These are phyloP conservation scores for Barbus barbus DNA, from an alignment of 2,113 vertebrate species.

Conservation along the genomic window DNA sequence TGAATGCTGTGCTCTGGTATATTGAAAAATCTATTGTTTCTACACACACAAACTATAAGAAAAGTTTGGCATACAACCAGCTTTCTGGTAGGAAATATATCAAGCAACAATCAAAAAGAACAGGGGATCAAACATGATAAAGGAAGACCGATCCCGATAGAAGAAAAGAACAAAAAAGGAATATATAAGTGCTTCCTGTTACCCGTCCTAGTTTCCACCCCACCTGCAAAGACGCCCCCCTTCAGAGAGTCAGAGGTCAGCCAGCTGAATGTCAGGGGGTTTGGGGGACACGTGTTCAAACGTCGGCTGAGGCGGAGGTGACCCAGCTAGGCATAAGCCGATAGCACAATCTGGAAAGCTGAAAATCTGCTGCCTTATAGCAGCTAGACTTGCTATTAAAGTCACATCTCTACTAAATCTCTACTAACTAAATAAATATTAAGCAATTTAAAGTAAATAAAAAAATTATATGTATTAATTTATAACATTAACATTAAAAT, in stretches of 20 bases:
- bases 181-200: conserved; percentile 14
- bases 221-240: conserved; percentile 40
- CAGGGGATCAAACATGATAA: neutral
- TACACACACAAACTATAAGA: neutral
- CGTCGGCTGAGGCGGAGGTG: conserved; percentile 25
- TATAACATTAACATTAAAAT: no score
- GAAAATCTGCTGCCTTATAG: no score
- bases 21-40: neutral
- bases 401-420: neutral
- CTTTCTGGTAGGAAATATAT: conserved; percentile 20
- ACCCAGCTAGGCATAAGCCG: conserved; percentile 18
- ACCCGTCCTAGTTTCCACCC: conserved; percentile 12
- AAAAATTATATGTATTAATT: no score
- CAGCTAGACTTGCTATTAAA: neutral
- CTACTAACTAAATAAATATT: neutral
- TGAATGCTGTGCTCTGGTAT: neutral
- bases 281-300: conserved; percentile 26
- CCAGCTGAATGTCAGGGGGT: conserved; percentile 41
- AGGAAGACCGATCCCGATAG: neutral
- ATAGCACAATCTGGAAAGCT: neutral
- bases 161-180: neutral
- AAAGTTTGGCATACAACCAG: conserved; percentile 4
- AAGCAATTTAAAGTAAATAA: neutral
- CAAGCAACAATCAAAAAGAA: conserved; percentile 22
- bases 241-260: conserved; percentile 33